phyloP scores from a whole-genome alignment of 1,140 invertebrate species.

The Drosophila mojavensis region DNA sequence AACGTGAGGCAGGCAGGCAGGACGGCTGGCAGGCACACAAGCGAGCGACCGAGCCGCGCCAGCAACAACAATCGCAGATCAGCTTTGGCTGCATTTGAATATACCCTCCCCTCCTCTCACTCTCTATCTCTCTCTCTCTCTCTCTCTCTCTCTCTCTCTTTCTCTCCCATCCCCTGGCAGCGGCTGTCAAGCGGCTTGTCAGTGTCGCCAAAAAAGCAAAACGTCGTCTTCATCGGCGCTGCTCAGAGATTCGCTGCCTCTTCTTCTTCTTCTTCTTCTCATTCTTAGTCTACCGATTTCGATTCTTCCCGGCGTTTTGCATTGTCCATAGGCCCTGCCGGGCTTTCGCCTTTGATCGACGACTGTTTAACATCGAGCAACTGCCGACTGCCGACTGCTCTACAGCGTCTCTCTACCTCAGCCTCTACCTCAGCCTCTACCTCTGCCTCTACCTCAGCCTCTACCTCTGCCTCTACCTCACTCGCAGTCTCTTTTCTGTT shows the following conservation, averaged over 20 bases:
- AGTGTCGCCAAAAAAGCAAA: conserved; percentile 71
- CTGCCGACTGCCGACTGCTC: conserved; percentile 27
- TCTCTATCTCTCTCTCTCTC: no score
- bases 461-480: conserved; percentile 6
- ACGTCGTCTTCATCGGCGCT: conserved; percentile 71
- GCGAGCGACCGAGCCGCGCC: not conserved
- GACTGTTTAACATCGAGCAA: conserved; percentile 64
- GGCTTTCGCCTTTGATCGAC: conserved; percentile 78
- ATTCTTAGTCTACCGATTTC: not conserved
- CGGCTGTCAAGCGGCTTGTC: conserved; percentile 56
- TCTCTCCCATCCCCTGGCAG: not conserved
- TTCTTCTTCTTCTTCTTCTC: not conserved
- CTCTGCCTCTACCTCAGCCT: not conserved
- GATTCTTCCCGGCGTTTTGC: conserved; percentile 5
- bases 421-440: conserved; percentile 10
- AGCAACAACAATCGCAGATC: conserved; percentile 55
- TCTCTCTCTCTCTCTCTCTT: not conserved
- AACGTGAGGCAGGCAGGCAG: conserved; percentile 59
- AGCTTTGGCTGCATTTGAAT: conserved; percentile 70
- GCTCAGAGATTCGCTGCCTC: not conserved
- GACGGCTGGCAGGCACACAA: not conserved
- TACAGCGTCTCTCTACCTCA: not conserved
- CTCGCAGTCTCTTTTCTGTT: conserved; percentile 26
- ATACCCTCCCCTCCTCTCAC: conserved; percentile 21
- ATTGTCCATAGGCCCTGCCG: conserved; percentile 44